Evolutionary conservation across 2,797 vertebrate species (phyloP).

Genomic region (Chiroxiphia lanceolata): DNA sequence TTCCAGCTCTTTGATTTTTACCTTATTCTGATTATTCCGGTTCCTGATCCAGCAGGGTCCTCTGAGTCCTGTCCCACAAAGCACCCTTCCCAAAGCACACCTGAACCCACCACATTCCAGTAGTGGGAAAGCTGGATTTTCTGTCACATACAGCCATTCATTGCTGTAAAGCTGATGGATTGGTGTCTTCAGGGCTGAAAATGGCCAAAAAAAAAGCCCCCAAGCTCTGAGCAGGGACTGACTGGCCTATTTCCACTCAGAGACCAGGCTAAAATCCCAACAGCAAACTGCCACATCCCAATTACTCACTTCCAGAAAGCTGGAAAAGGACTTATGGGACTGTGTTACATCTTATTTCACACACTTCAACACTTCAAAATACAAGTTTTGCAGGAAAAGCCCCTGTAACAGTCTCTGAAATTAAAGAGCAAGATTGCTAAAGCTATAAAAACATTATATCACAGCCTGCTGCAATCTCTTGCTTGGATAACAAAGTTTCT

Average conservation of each 20-base stretch:
- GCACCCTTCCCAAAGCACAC: background rate
- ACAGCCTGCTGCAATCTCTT: background rate
- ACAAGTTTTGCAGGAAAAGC: background rate
- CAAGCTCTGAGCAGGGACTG: background rate
- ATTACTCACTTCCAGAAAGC: background rate
- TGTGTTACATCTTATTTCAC: background rate
- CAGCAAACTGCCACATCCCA: background rate
- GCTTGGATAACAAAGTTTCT: background rate
- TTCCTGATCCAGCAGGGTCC: background rate
- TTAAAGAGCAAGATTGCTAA: background rate
- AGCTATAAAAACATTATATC: background rate
- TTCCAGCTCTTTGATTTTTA: background rate
- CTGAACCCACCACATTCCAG: accelerated
- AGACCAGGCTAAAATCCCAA: background rate
- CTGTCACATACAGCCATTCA: background rate
- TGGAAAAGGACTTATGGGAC: background rate
- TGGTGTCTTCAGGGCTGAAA: background rate
- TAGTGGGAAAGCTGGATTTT: accelerated
- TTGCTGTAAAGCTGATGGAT: background rate
- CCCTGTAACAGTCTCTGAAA: background rate
- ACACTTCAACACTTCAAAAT: background rate
- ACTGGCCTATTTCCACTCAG: background rate
- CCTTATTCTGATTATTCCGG: background rate
- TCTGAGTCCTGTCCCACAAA: background rate
- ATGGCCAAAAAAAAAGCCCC: accelerated